These are phyloP conservation scores for Drosophila pseudoananassae DNA, from an alignment of 1,140 invertebrate genomes.

Conservation along the genomic window DNA sequence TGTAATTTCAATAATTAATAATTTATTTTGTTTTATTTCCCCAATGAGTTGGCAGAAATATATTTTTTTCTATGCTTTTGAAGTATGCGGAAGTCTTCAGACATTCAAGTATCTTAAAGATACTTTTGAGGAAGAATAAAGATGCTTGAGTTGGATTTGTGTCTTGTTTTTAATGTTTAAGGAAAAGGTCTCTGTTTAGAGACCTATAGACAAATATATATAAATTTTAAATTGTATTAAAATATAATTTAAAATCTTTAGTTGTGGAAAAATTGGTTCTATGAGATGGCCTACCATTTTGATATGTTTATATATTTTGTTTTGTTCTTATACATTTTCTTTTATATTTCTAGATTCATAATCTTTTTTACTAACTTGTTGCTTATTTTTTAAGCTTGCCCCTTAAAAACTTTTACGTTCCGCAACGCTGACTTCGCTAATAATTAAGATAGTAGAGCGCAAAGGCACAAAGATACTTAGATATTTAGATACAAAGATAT, in stretches of 20 bases:
- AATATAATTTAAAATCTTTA: too few relatives aligned
- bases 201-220: too few relatives aligned
- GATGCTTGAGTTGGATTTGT: too few relatives aligned
- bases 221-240: constrained; percentile 2
- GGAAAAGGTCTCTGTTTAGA: too few relatives aligned
- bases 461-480: constrained; percentile 29
- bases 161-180: too few relatives aligned
- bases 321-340: too few relatives aligned
- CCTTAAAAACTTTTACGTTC: constrained; percentile 32
- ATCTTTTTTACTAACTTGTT: neutral
- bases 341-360: too few relatives aligned
- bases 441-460: constrained; percentile 66
- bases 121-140: neutral
- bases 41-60: constrained; percentile 13
- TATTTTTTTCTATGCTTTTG: constrained; percentile 16
- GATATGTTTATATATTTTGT: too few relatives aligned
- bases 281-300: too few relatives aligned
- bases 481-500: constrained; percentile 15
- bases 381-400: neutral
- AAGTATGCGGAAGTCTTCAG: constrained; percentile 58
- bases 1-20: constrained; percentile 33
- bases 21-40: constrained; percentile 16
- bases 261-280: too few relatives aligned
- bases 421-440: constrained; percentile 58
- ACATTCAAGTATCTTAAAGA: neutral